Evolutionary conservation across 2,888 invertebrate species (phyloP).

Genomic region (Phaedon cochleariae): DNA sequence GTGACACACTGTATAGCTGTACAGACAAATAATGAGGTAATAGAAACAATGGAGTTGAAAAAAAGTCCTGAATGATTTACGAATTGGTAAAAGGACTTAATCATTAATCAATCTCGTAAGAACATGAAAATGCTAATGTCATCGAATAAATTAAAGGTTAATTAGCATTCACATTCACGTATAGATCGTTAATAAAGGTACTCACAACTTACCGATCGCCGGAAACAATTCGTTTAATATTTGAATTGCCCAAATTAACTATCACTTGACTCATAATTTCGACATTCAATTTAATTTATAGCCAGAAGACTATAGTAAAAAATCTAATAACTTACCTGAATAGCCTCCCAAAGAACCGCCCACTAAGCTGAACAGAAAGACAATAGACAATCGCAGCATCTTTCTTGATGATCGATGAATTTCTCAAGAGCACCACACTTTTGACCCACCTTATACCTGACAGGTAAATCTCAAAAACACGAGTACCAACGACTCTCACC

Average conservation of each 20-base stretch:
- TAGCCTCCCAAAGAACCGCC: constrained; percentile 7
- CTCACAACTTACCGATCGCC: neutral
- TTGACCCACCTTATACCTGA: constrained; percentile 16
- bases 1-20: no score
- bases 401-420: constrained; percentile 15
- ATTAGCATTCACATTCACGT: no score
- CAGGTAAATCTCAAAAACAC: neutral
- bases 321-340: constrained; percentile 8
- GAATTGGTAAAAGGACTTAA: no score
- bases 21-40: no score
- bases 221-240: no score
- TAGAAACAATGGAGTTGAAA: no score
- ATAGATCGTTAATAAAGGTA: neutral
- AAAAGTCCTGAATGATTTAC: no score
- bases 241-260: no score
- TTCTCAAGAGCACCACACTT: constrained; percentile 14
- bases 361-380: neutral
- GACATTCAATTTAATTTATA: no score
- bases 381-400: constrained; percentile 12
- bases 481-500: constrained; percentile 13
- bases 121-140: neutral
- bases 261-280: no score
- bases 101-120: no score
- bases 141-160: neutral
- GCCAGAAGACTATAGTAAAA: neutral